These are phyloP conservation scores for Pocillopora grandis DNA, from an alignment of 92 coral and sea anemone genomes.

Conservation along the genomic window DNA sequence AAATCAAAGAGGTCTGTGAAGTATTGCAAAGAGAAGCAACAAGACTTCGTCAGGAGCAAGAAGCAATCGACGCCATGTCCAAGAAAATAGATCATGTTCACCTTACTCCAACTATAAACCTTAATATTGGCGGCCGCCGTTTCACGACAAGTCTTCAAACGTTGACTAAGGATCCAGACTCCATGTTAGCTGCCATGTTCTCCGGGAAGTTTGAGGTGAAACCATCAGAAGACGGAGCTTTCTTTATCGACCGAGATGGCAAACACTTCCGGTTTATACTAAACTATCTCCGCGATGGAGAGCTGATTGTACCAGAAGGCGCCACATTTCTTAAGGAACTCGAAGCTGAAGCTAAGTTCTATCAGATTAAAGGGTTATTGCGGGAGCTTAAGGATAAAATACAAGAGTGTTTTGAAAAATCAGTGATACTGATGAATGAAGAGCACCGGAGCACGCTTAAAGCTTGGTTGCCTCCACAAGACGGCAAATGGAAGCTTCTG, in stretches of 20 bases:
- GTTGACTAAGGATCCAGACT: not conserved
- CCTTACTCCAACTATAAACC: conserved; percentile 3
- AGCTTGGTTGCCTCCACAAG: not conserved
- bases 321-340: no score
- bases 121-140: conserved; percentile 14
- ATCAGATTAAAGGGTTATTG: no score
- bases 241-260: no score
- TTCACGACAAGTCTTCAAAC: conserved; percentile 2
- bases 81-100: conserved; percentile 1
- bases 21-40: conserved; percentile 3
- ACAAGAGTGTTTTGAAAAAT: no score
- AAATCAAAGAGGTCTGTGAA: conserved; percentile 14
- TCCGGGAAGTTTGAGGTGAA: no score
- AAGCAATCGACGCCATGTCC: conserved; percentile 1
- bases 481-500: not conserved
- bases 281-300: no score
- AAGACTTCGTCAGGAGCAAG: conserved; percentile 28
- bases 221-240: no score
- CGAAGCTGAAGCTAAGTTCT: no score
- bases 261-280: no score
- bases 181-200: not conserved
- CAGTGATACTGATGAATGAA: no score
- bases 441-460: not conserved
- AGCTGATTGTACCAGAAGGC: no score
- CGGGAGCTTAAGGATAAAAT: no score